A percentile compares a stretch with the other conserved stretches of the same genome.
These are phyloP conservation scores for Oryzias celebensis DNA, from an alignment of 2,113 vertebrate genomes.

Conservation along the genomic window DNA sequence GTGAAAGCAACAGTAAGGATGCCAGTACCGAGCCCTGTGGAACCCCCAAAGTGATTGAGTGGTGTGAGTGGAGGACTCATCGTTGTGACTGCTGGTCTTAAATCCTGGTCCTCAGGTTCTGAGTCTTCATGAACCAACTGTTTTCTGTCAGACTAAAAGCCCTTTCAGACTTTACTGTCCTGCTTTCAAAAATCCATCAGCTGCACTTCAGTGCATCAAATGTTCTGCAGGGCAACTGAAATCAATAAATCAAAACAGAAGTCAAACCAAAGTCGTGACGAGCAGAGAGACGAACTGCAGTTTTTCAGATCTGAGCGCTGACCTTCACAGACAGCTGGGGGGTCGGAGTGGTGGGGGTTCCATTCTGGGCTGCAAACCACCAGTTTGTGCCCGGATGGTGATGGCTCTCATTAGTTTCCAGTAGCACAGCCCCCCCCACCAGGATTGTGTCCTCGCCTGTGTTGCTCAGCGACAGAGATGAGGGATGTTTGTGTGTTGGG, in stretches of 20 bases:
- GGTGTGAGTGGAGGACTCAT: too few relatives aligned
- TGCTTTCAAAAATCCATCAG: too few relatives aligned
- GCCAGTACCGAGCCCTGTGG: too few relatives aligned
- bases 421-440: constrained; percentile 12
- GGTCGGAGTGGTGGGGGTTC: constrained; percentile 13
- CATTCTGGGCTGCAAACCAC: constrained; percentile 23
- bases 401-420: constrained; percentile 52
- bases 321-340: constrained; percentile 51
- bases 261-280: constrained; percentile 33
- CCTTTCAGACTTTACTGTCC: too few relatives aligned
- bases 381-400: constrained; percentile 14
- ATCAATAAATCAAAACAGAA: constrained; percentile 3
- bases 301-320: constrained; percentile 5
- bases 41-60: too few relatives aligned
- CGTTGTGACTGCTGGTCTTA: too few relatives aligned
- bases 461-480: too few relatives aligned
- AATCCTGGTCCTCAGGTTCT: too few relatives aligned
- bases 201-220: too few relatives aligned
- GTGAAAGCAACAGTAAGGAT: too few relatives aligned
- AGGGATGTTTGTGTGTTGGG: constrained; percentile 2
- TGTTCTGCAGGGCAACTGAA: not conserved
- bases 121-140: too few relatives aligned
- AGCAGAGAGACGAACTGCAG: constrained; percentile 12
- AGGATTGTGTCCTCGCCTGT: constrained; percentile 9
- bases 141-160: too few relatives aligned